A percentile compares a stretch with the other conserved stretches of the same genome.
Conservation (phyloP, 2,888 invertebrate genomes). For the Drosophila birchii region DNA sequence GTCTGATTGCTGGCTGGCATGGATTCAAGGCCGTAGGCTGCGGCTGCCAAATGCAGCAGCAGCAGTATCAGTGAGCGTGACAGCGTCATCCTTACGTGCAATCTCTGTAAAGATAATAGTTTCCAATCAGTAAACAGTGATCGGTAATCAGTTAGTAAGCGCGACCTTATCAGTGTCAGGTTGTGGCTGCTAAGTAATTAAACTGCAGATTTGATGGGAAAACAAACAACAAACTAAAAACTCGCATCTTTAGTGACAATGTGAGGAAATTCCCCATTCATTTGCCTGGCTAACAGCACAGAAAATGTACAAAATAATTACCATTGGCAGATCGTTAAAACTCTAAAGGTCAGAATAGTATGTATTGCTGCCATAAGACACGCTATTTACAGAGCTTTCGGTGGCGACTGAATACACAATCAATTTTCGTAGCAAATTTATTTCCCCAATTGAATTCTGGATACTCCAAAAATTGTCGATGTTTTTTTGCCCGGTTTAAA, state of each 20-base stretch:
- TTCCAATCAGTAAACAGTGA: slow-evolving; percentile 3
- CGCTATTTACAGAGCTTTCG: slow-evolving; percentile 10
- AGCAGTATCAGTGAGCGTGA: slow-evolving; percentile 12
- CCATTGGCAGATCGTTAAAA: slow-evolving; percentile 9
- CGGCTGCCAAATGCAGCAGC: background rate
- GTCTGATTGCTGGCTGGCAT: slow-evolving; percentile 40
- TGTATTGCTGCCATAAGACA: slow-evolving; percentile 8
- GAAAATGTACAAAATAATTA: background rate
- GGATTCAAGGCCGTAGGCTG: background rate
- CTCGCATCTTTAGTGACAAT: background rate
- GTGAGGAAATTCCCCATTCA: slow-evolving; percentile 20
- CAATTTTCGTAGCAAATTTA: background rate
- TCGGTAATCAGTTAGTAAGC: slow-evolving; percentile 2
- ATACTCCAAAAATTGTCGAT: background rate
- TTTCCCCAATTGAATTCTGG: background rate
- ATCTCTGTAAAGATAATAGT: slow-evolving; percentile 19
- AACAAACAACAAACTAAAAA: too few relatives aligned
- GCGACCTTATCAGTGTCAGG: slow-evolving; percentile 11
- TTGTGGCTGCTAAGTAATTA: slow-evolving; percentile 1
- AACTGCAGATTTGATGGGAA: background rate
- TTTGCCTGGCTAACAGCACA: background rate
- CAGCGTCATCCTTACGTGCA: slow-evolving; percentile 11
- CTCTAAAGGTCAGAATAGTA: slow-evolving; percentile 26
- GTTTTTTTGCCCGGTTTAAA: background rate
- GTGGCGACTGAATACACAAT: background rate